phyloP scores from a whole-genome alignment of 2,797 vertebrate species.

The Protosalanx chinensis region DNA sequence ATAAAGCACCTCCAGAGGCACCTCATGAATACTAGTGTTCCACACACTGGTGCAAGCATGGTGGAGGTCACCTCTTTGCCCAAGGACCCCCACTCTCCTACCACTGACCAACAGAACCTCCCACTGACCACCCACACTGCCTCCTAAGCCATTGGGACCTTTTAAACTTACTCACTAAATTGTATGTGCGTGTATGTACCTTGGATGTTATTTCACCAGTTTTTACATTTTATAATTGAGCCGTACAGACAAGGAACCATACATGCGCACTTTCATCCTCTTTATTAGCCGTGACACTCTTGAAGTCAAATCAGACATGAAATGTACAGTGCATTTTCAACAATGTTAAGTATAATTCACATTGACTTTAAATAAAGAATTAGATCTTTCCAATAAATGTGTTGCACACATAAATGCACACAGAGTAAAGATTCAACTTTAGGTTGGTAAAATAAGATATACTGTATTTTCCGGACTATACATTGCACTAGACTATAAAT shows the following conservation, averaged over 20 bases:
- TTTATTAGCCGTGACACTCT: not conserved
- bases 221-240: constrained; percentile 27
- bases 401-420: not conserved
- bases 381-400: not conserved
- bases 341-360: not conserved
- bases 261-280: not conserved
- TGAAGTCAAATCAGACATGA: not conserved
- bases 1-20: constrained; percentile 99
- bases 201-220: constrained; percentile 54
- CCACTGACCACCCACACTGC: constrained; percentile 84
- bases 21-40: constrained; percentile 97
- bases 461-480: no score
- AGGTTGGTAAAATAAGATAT: constrained; percentile 26
- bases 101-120: constrained; percentile 65
- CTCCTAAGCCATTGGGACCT: constrained; percentile 78
- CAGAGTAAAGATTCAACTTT: not conserved
- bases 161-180: constrained; percentile 57
- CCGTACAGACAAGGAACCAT: not conserved
- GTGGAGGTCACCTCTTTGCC: constrained; percentile 88
- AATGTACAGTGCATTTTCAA: not conserved
- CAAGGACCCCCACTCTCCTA: constrained; percentile 66
- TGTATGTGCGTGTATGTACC: constrained; percentile 57
- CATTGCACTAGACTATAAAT: no score
- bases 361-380: constrained; percentile 26
- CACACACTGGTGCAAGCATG: constrained; percentile 96